Conservation (phyloP, 2,113 vertebrate species). For the Australoheros scitulus region DNA sequence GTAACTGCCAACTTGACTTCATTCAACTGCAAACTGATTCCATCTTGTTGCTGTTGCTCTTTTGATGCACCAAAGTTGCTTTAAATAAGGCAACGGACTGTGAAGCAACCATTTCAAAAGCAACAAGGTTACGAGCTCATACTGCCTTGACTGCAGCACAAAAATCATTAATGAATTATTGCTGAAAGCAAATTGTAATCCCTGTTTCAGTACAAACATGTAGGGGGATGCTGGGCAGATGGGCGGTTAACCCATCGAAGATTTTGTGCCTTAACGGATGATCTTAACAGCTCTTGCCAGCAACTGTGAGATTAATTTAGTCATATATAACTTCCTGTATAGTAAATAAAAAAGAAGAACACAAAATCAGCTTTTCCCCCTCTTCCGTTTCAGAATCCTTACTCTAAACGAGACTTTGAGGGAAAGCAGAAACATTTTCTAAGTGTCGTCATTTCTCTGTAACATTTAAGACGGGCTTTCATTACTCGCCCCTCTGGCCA, state of each 20-base stretch:
- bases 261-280: neutral
- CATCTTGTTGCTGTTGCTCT: too few species aligned
- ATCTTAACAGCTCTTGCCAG: too few species aligned
- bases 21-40: too few species aligned
- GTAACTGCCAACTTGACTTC: too few species aligned
- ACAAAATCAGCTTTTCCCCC: accelerated
- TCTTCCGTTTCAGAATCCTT: neutral
- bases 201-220: neutral
- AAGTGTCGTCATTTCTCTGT: neutral
- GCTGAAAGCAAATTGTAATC: neutral
- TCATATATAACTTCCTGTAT: too few species aligned
- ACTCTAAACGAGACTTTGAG: neutral
- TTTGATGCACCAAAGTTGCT: too few species aligned
- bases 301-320: neutral
- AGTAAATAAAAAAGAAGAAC: neutral
- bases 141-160: too few species aligned
- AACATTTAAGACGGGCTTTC: neutral
- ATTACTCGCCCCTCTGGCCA: neutral
- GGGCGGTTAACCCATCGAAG: neutral
- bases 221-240: neutral
- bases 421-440: neutral
- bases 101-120: too few species aligned
- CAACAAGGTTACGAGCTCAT: too few species aligned
- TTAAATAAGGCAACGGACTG: too few species aligned
- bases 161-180: too few species aligned